Evolutionary conservation across 2,797 vertebrate genomes (phyloP).

Genomic region (Octomys mimax): DNA sequence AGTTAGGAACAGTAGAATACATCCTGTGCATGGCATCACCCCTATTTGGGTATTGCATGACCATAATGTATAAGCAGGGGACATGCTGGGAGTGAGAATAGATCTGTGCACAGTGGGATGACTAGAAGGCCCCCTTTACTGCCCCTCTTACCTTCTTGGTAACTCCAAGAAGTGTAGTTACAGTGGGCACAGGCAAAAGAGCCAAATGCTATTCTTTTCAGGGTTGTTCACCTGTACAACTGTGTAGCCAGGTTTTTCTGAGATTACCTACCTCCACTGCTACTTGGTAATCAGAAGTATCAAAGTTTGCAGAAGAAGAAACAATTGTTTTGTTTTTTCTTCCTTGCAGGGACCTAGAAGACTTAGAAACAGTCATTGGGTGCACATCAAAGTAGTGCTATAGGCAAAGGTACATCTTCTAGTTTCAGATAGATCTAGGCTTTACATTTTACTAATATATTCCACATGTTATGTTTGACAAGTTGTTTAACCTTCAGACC

Average conservation of each 20-base stretch:
- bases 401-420: not conserved
- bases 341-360: not conserved
- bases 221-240: not conserved
- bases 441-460: constrained; percentile 20
- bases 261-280: not conserved
- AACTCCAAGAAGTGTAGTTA: not conserved
- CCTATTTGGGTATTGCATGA: not conserved
- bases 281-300: constrained; percentile 1
- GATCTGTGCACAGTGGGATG: not conserved
- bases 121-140: not conserved
- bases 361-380: not conserved
- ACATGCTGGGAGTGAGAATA: not conserved
- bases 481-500: not conserved
- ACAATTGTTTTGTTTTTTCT: not conserved
- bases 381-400: not conserved
- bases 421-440: constrained; percentile 10
- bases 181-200: not conserved
- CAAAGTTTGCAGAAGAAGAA: not conserved
- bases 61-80: not conserved
- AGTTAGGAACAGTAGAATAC: not conserved
- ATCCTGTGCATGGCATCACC: not conserved
- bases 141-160: not conserved
- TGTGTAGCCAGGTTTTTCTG: not conserved
- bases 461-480: not conserved
- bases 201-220: not conserved